These are phyloP conservation scores for Tarsius wallacei DNA, from an alignment of 2,797 vertebrate species.

Conservation along the genomic window DNA sequence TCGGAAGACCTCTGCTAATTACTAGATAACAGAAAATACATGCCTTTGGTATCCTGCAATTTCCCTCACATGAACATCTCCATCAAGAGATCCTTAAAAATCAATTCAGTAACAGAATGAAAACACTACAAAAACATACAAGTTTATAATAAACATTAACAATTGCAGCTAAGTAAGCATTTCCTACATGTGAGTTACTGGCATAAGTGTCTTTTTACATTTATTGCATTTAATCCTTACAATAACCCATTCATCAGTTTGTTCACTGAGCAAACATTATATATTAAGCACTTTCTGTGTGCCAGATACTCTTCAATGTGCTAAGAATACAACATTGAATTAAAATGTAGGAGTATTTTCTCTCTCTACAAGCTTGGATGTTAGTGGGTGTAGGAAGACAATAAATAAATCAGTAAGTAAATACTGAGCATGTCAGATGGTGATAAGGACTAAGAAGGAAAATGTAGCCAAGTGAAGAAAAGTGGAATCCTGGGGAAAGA, in stretches of 20 bases:
- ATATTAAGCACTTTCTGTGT: constrained; percentile 14
- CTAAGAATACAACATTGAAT: background rate
- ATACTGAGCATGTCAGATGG: constrained; percentile 21
- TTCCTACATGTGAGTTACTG: constrained; percentile 31
- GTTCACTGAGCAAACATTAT: constrained; percentile 68
- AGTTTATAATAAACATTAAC: constrained; percentile 7
- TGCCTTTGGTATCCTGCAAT: background rate
- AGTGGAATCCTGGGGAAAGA: background rate
- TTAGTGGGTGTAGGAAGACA: background rate
- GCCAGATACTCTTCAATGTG: too few relatives aligned
- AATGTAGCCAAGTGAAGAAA: background rate
- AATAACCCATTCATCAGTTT: constrained; percentile 49
- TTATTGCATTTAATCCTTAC: constrained; percentile 64
- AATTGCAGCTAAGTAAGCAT: constrained; percentile 53
- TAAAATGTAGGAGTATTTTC: background rate
- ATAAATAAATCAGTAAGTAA: constrained; percentile 60
- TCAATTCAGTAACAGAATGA: constrained; percentile 16
- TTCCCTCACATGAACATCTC: background rate
- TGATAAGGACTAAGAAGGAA: background rate
- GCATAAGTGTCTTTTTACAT: constrained; percentile 46
- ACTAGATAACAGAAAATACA: background rate
- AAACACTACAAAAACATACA: constrained; percentile 30
- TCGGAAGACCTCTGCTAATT: background rate
- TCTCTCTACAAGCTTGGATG: background rate
- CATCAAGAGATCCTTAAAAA: background rate